Evolutionary conservation across 2,797 vertebrate genomes (phyloP), one percentile per base, ranked within the genome.

Genomic region (Myiothlypis chrysogaster): DNA sequence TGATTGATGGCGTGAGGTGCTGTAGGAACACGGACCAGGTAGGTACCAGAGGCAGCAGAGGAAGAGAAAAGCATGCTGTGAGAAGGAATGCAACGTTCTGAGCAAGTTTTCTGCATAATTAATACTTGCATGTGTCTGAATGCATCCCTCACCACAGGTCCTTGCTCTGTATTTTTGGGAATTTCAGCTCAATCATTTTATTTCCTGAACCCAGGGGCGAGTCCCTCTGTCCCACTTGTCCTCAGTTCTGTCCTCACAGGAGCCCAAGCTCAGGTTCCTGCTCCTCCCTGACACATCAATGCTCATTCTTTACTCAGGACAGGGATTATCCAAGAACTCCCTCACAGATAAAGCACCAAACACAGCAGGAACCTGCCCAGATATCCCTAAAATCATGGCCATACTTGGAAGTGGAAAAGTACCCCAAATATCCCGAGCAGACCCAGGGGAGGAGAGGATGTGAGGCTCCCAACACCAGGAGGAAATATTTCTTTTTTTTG

Each of bases 241-340:
- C 49, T 73, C 32, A 41, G 68, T 41, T 76, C 52, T 44, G 34
- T 37, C 60, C 83, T 50, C 37, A 20, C 44, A 15, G 4, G 32
- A 60, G 15, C 49, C 25, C 79, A 57, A 34, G 39, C 44, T 65
- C 44, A 37, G 53, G 16, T 21, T 44, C 65, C 88, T 39, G 7
- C 53, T 41, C 25, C 10, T 8, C 44, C 35, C 80, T 6, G 4
- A 5, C 14, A n/a, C 0, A 1, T 16, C 41, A n/a, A 0, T 16
- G 14, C 11, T 77, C 41, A 5, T 24, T 60, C 68, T 44, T 57
- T 5, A 23, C 30, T 53, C 44, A n/a, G 73, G 37, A n/a, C 46
- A 27, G 65, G 16, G 41, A 46, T 61, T 61, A 25, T 21, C 35
- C 49, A 8, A 37, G 41, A 61, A 3, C 14, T 87, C 46, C 44